Evolutionary conservation across 2,797 vertebrate species (phyloP).

Genomic region (Numenius phaeopus): DNA sequence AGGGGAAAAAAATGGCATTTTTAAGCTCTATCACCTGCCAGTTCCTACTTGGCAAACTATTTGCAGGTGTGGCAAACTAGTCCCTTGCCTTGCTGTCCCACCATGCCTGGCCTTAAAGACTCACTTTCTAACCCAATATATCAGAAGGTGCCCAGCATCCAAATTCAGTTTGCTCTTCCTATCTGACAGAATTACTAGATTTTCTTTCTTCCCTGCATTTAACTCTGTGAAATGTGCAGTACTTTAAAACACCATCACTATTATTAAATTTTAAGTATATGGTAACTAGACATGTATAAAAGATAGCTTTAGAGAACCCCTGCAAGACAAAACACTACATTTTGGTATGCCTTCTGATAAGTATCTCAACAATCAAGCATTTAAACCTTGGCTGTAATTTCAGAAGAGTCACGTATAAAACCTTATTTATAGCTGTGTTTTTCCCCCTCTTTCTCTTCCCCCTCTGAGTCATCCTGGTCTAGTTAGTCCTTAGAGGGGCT

Average conservation of each 20-base stretch:
- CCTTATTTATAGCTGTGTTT: not conserved
- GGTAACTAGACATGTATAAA: not conserved
- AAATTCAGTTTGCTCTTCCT: slow-evolving; percentile 2
- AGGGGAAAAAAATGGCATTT: not conserved
- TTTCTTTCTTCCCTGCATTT: not conserved
- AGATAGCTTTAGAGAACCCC: not conserved
- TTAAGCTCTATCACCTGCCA: not conserved
- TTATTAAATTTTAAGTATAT: slow-evolving; percentile 1
- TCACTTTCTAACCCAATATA: not conserved
- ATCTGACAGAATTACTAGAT: not conserved
- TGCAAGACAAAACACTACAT: not conserved
- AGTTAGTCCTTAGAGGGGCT: not conserved
- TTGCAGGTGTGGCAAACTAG: not conserved
- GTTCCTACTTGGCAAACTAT: not conserved
- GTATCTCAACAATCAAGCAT: not conserved
- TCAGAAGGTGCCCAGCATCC: not conserved
- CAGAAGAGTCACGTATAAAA: not conserved
- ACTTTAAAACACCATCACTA: not conserved
- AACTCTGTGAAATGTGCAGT: not conserved
- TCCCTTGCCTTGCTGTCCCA: not conserved
- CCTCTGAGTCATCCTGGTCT: not conserved
- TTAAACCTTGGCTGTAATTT: slow-evolving; percentile 14
- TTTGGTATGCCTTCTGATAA: not conserved
- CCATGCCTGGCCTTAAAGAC: not conserved
- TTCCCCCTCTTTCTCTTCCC: not conserved